These are phyloP conservation scores for Empidonax alnorum DNA, from an alignment of 2,113 vertebrate genomes.

Conservation along the genomic window DNA sequence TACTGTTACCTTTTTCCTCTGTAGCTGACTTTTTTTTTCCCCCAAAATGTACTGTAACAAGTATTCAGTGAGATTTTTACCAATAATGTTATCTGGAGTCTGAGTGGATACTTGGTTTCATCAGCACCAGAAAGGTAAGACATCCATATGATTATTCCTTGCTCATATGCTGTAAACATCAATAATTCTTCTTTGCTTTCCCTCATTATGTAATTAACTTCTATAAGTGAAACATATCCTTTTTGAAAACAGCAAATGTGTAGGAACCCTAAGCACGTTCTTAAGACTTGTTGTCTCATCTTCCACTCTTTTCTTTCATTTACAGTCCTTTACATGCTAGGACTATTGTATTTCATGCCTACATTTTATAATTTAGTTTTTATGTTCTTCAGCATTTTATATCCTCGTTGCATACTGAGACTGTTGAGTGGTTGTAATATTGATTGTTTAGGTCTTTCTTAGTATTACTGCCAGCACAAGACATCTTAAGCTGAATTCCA, in stretches of 20 bases:
- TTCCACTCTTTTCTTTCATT: not conserved
- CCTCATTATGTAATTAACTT: not conserved
- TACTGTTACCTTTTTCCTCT: not conserved
- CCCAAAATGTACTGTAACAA: not conserved
- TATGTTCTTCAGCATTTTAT: not conserved
- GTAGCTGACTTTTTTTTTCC: not conserved
- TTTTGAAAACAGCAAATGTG: not conserved
- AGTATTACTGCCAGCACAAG: not conserved
- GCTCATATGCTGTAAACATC: not conserved
- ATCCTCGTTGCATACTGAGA: not conserved
- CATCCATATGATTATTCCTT: not conserved
- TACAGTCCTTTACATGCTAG: not conserved
- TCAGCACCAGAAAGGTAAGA: not conserved
- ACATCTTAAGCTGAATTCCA: not conserved
- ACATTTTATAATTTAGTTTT: not conserved
- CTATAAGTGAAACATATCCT: not conserved
- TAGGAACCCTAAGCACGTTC: not conserved
- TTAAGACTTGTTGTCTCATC: not conserved
- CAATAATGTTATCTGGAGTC: not conserved
- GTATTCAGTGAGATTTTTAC: not conserved
- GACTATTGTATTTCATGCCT: not conserved
- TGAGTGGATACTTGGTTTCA: not conserved
- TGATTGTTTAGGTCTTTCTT: not conserved
- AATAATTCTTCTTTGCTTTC: not conserved
- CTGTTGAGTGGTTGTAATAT: not conserved